Evolutionary conservation across 1,140 invertebrate species (phyloP), one percentile per base, ranked within the genome.

Genomic region (Trachymyrmex septentrionalis): DNA sequence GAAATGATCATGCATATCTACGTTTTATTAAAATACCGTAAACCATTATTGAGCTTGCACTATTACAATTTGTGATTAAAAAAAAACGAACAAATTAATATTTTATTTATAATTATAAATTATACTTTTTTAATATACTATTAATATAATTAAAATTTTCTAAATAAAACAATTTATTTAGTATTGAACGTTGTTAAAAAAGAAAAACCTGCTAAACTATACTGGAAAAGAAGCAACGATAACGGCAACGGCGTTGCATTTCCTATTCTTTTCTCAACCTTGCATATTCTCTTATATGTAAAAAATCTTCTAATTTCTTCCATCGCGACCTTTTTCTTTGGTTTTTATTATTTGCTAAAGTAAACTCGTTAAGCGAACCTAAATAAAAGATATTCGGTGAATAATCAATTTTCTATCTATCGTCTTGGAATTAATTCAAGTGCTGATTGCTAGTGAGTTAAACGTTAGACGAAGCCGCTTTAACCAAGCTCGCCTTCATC

Each of bases 381-480:
- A 19, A 27, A 30, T 61, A 24, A 80, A 67, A 67, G 24, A 24
- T 21, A 1, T 6, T 30, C 14, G 3, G 1, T 44, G 14, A 61
- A 30, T 30, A 66, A 71, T 55, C 21, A 53, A 71, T 19, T 50
- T 34, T 16, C 14, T 38, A 38, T 38, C 38, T 34, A 71, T n/a
- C 10, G 19, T 73, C 12, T 30, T 57, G 57, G 21, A 61, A 75
- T 78, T 59, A 75, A 75, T 48, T 61, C 38, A 14, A 71, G 34
- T 34, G 27, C 38, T 38, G 72, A 84, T 84, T 84, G 55, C 38
- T 50, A 21, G 59, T 84, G 55, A 75, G 55, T 75, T 75, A 34
- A 75, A 84, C 14, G 14, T 75, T 10, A 75, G 63, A 55, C 48
- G 63, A n/a, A 50, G 55, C 6, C 21, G 64, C 50, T 81, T 81